Percentiles rank a stretch among this genome's conserved stretches.
These are phyloP conservation scores for Anolis sagrei DNA, from an alignment of 2,113 vertebrate species.

Conservation along the genomic window DNA sequence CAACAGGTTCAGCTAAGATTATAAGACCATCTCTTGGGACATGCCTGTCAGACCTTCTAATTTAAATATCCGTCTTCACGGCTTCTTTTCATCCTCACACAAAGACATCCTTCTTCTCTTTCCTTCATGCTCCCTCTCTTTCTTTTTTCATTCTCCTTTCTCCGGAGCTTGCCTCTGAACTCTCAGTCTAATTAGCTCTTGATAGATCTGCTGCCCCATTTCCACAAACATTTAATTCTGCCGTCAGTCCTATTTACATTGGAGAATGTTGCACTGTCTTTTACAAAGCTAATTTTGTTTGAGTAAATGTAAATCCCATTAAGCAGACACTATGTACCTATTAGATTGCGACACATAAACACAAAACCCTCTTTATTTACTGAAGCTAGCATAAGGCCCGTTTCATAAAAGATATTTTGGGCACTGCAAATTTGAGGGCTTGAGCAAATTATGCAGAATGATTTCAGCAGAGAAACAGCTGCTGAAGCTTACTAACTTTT, in stretches of 20 bases:
- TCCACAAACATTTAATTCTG: slow-evolving; percentile 86
- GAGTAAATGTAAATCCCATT: slow-evolving; percentile 86
- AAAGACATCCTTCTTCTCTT: slow-evolving; percentile 68
- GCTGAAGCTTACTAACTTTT: slow-evolving; percentile 10
- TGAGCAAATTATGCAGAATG: slow-evolving; percentile 60
- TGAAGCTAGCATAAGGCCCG: slow-evolving; percentile 67
- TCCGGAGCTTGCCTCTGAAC: slow-evolving; percentile 75
- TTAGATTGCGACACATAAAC: slow-evolving; percentile 76
- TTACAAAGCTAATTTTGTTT: slow-evolving; percentile 84
- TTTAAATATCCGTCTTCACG: slow-evolving; percentile 76
- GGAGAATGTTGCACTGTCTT: slow-evolving; percentile 81
- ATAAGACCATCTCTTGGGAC: slow-evolving; percentile 66
- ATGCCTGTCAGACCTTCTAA: slow-evolving; percentile 68
- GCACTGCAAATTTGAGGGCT: slow-evolving; percentile 60
- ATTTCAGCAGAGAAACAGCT: slow-evolving; percentile 49
- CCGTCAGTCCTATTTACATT: slow-evolving; percentile 82
- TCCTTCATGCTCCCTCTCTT: slow-evolving; percentile 61
- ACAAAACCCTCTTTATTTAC: slow-evolving; percentile 71
- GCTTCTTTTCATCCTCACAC: slow-evolving; percentile 69
- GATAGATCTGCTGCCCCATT: slow-evolving; percentile 83
- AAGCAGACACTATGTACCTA: slow-evolving; percentile 81
- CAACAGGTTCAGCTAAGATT: slow-evolving; percentile 66
- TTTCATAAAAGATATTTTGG: slow-evolving; percentile 72
- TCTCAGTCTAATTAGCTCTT: slow-evolving; percentile 85
- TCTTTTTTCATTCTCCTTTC: slow-evolving; percentile 79